Conservation (phyloP, 2,113 vertebrate genomes). For the Solea solea region DNA sequence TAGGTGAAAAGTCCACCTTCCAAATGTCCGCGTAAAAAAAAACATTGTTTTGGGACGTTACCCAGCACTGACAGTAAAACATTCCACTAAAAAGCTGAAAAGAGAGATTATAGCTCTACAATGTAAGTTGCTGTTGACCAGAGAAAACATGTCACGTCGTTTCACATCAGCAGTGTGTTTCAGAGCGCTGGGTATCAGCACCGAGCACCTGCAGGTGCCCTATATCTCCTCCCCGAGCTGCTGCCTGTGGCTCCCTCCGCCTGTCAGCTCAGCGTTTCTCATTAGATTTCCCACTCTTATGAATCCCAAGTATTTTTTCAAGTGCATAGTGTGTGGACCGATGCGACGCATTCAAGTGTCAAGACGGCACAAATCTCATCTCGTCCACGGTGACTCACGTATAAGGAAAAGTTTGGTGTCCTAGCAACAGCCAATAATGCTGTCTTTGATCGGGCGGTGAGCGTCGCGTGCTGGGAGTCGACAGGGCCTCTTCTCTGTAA, state of each 20-base stretch:
- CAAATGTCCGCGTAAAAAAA: slow-evolving; percentile 15
- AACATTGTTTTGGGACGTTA: slow-evolving; percentile 29
- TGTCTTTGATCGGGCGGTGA: slow-evolving; percentile 43
- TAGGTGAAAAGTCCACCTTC: slow-evolving; percentile 14
- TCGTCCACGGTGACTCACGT: slow-evolving; percentile 58
- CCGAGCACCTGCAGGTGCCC: slow-evolving; percentile 56
- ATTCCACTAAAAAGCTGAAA: slow-evolving; percentile 37
- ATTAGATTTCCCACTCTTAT: slow-evolving; percentile 66
- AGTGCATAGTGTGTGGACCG: slow-evolving; percentile 62
- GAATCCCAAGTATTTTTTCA: slow-evolving; percentile 70
- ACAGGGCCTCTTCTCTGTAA: slow-evolving; percentile 36
- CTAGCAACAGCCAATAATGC: slow-evolving; percentile 72
- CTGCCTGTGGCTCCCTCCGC: slow-evolving; percentile 35
- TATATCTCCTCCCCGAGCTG: slow-evolving; percentile 57
- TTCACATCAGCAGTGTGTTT: slow-evolving; percentile 48
- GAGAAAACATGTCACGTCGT: slow-evolving; percentile 52
- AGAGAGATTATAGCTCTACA: slow-evolving; percentile 43
- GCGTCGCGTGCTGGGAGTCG: slow-evolving; percentile 43
- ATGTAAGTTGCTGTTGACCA: slow-evolving; percentile 55
- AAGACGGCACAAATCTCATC: slow-evolving; percentile 66
- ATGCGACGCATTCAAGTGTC: slow-evolving; percentile 66
- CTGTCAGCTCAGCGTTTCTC: slow-evolving; percentile 61
- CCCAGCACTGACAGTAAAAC: slow-evolving; percentile 49
- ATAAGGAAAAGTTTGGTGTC: slow-evolving; percentile 68
- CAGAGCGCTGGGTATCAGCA: slow-evolving; percentile 61